Base-by-base conservation (phyloP, 1,140 invertebrate species). In the Campoletis sonorensis region DNA sequence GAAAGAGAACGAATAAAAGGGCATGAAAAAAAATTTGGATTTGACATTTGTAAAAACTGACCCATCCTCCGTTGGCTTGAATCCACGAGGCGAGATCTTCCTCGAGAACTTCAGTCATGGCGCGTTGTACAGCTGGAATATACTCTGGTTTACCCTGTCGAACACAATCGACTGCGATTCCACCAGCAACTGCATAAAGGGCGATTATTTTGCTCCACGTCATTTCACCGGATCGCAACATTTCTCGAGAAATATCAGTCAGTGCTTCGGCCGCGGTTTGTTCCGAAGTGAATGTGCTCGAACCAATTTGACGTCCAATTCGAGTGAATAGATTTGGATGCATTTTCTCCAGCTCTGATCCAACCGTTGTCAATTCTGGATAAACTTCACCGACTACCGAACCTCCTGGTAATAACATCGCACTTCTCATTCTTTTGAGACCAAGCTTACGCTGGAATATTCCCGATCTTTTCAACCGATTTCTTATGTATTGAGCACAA, bases 31-130 rank as follows among this genome's bases (percentile, higher is more conserved):
- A 54, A 72, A 73, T 64, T 21, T 33, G 0, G 40, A 5, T 15
- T 45, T 45, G 40, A 45, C 8, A 13, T 10, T 58, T 49, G 78
- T 54, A 76, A 27, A 49, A 33, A 51, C 91, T 91, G 90, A 96
- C 95, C 95, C 95, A 96, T 86, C 95, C 95, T 33, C 95, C 95
- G 86, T 95, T 95, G 21, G 94, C 92, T 79, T 94, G 93, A 10
- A 96, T 94, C 95, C 95, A 96, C 23, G 91, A 85, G 5, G 94
- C 95, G 4, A 96, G 85, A 80, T 95, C 93, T 83, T 95, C 93
- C 86, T 95, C 95, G 1, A 96, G 90, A 13, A 96, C 92, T 71
- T 94, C 93, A 0, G 92, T 93, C 83, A 96, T 93, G 18, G 93
- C 95, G 92, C 85, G 94, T 89, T 82, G 89, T 45, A 96, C 90